Evolutionary conservation across 2,888 invertebrate genomes (phyloP).

Genomic region (Habrosyne pyritoides): DNA sequence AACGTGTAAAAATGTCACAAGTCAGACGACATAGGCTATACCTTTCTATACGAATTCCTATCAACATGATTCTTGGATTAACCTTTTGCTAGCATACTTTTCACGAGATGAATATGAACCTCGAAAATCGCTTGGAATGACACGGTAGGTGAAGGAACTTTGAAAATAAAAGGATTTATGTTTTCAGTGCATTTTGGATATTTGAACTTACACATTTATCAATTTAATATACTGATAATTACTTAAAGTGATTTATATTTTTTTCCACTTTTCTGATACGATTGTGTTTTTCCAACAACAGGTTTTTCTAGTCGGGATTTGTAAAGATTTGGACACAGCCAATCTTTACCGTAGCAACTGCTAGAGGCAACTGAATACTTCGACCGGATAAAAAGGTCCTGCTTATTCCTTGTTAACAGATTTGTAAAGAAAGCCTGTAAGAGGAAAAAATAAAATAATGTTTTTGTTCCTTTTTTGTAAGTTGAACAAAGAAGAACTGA

Average conservation of each 20-base stretch:
- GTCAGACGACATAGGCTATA: background rate
- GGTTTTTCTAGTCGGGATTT: slow-evolving; percentile 64
- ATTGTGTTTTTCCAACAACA: slow-evolving; percentile 57
- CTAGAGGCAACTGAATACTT: slow-evolving; percentile 66
- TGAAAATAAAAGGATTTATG: background rate
- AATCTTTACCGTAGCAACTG: slow-evolving; percentile 65
- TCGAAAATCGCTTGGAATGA: too few relatives aligned
- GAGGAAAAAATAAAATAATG: slow-evolving; percentile 40
- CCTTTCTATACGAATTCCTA: background rate
- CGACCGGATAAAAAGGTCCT: slow-evolving; percentile 65
- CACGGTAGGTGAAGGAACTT: too few relatives aligned
- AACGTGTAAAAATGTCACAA: slow-evolving; percentile 1
- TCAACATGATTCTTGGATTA: background rate
- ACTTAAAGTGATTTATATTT: slow-evolving; percentile 38
- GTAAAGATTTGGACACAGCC: slow-evolving; percentile 71
- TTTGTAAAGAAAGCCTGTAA: slow-evolving; percentile 49
- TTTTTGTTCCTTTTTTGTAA: slow-evolving; percentile 41
- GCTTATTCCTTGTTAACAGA: slow-evolving; percentile 69
- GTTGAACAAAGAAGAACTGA: slow-evolving; percentile 36
- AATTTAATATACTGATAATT: too few relatives aligned
- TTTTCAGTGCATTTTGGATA: background rate
- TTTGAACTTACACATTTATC: background rate
- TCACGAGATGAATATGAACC: too few relatives aligned
- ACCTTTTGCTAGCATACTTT: background rate
- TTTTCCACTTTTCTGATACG: slow-evolving; percentile 56